Base-by-base conservation (phyloP, 2,888 invertebrate genomes). In the Agonopterix arenella region DNA sequence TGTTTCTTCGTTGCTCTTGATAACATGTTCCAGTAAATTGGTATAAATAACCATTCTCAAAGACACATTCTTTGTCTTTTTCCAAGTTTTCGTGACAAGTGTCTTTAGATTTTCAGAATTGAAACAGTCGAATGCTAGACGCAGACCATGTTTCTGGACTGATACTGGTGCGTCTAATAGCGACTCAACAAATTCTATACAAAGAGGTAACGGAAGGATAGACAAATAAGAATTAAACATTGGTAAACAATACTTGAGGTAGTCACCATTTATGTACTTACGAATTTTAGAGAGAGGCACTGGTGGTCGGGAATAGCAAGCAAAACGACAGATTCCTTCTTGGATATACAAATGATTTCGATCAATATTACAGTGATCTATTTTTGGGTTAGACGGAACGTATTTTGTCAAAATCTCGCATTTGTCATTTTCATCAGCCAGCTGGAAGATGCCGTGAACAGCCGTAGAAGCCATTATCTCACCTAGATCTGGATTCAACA, bases 111-210 rank as follows among this genome's bases (percentile, higher is more conserved):
- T 56, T 36, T 66, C 66, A 8, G 52, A 45, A 42, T 51, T 59
- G 28, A 66, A 71, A 49, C 61, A 65, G 51, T 62, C 51, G 43
- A 76, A 75, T 5, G 75, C 75, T 46, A 75, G 55, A 11, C 72
- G 62, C 7, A 76, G 49, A 1, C 70, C 73, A 45, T 76, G 72
- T 49, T 76, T 77, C 48, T 74, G 76, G 16, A 73, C 52, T 2
- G 76, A 71, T 5, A 76, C 50, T 1, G 73, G 74, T 8, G 64
- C 48, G 11, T 75, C 55, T 47, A 76, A 53, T n/a, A 71, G 51
- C 5, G 58, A 47, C 45, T 67, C 56, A 1, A 73, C 58, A 45
- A 76, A 77, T 47, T 68, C 52, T 3, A 60, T 48, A 8, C 61
- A 61, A 28, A 55, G 50, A 3, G 64, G 56, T 7, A 52, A 53